Evolutionary conservation across 2,888 invertebrate species (phyloP).

Genomic region (Chamaedrilus cognettii): DNA sequence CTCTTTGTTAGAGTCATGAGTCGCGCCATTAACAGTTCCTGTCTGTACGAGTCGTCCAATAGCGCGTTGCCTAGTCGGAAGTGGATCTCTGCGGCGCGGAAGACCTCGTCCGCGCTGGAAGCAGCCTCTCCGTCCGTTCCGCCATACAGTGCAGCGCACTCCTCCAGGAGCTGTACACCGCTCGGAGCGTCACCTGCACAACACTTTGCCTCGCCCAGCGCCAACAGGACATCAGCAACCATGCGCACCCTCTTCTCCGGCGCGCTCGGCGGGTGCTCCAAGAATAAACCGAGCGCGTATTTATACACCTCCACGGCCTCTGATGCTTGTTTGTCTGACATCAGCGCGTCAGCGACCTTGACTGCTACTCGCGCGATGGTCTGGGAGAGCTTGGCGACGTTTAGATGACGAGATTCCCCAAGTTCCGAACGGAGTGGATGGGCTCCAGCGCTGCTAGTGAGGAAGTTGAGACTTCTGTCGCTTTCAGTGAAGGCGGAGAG

Average conservation of each 20-base stretch:
- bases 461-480: neutral
- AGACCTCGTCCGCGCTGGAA: neutral
- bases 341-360: neutral
- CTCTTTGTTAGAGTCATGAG: slow-evolving; percentile 44
- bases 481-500: neutral
- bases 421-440: neutral
- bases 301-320: neutral
- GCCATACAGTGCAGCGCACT: slow-evolving; percentile 42
- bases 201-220: slow-evolving; percentile 50
- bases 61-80: slow-evolving; percentile 55
- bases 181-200: slow-evolving; percentile 49
- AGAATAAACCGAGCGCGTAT: neutral
- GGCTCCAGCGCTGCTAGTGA: neutral
- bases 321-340: neutral
- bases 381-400: neutral
- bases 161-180: slow-evolving; percentile 50
- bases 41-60: slow-evolving; percentile 47
- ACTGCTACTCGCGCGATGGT: neutral
- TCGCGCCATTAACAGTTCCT: slow-evolving; percentile 49
- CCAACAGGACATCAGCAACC: slow-evolving; percentile 46
- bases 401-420: neutral
- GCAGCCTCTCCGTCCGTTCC: neutral
- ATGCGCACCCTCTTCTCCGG: neutral
- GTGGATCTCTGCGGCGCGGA: slow-evolving; percentile 46
- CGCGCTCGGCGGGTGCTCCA: neutral